These are phyloP conservation scores for Microcebus tavaratra DNA, from an alignment of 2,113 vertebrate species.

Conservation along the genomic window DNA sequence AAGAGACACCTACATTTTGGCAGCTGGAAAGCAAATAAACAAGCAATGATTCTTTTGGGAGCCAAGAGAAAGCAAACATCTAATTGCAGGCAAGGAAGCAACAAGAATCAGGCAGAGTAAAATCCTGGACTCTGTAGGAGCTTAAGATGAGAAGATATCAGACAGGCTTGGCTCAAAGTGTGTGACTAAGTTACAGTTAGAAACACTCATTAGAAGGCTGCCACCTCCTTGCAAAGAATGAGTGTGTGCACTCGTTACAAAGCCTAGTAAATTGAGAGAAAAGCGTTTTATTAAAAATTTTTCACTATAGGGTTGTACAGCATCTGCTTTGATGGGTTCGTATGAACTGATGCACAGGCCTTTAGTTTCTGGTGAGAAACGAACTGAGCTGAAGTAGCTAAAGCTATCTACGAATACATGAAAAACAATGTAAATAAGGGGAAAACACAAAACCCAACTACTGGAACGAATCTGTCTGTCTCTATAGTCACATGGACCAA, in stretches of 20 bases:
- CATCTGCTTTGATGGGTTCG: not conserved
- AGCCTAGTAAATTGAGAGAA: not conserved
- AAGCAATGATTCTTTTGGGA: not conserved
- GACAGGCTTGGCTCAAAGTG: fast-evolving
- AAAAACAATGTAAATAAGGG: not conserved
- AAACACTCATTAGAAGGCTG: fast-evolving
- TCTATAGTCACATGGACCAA: not conserved
- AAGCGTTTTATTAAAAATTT: not conserved
- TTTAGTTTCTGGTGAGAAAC: not conserved
- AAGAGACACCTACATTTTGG: no score
- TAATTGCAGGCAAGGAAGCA: not conserved
- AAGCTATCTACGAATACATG: not conserved
- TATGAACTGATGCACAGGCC: fast-evolving
- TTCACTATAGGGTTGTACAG: not conserved
- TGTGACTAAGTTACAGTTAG: fast-evolving
- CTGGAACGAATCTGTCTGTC: not conserved
- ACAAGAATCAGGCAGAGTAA: fast-evolving
- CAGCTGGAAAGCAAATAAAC: not conserved
- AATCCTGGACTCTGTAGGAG: fast-evolving
- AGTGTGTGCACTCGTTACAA: fast-evolving
- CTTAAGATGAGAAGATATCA: not conserved
- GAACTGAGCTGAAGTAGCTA: not conserved
- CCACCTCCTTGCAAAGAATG: not conserved
- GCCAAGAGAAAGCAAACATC: fast-evolving
- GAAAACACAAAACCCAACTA: not conserved